Conservation (phyloP, 92 coral and sea anemone species). For the Nematostella vectensis region DNA sequence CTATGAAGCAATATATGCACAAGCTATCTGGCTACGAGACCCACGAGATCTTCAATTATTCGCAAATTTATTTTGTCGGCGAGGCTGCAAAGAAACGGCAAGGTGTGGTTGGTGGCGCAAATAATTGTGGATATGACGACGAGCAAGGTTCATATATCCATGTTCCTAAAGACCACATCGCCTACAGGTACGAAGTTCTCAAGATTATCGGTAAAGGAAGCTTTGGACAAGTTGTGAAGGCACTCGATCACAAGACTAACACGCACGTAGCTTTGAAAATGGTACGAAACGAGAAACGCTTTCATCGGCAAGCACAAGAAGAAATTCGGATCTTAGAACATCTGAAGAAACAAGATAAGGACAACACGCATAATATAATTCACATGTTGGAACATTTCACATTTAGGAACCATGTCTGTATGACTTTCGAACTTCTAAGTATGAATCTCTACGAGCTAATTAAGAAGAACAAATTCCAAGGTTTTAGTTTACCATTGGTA, state of each 20-base stretch:
- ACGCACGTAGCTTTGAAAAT: constrained; percentile 90
- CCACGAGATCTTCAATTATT: constrained; percentile 94
- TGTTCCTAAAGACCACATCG: constrained; percentile 98
- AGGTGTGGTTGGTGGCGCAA: constrained; percentile 99
- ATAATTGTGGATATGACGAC: constrained; percentile 95
- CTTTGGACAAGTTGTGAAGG: constrained; percentile 98
- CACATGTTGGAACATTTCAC: constrained; percentile 93
- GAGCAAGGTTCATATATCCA: constrained; percentile 98
- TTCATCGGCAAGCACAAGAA: constrained; percentile 96
- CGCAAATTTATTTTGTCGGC: constrained; percentile 93
- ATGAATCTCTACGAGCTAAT: constrained; percentile 93
- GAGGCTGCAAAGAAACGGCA: constrained; percentile 96
- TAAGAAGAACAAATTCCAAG: constrained; percentile 98
- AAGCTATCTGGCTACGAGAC: constrained; percentile 92
- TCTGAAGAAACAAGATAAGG: constrained; percentile 91
- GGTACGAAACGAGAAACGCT: constrained; percentile 99
- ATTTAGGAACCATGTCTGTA: constrained; percentile 94
- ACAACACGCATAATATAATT: constrained; percentile 81
- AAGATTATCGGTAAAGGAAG: constrained; percentile 98
- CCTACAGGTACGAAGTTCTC: constrained; percentile 91
- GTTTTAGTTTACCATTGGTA: constrained; percentile 87
- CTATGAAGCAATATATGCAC: constrained; percentile 95
- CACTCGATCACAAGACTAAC: constrained; percentile 93
- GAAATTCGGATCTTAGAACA: constrained; percentile 95
- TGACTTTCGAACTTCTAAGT: constrained; percentile 93